These are phyloP conservation scores for Acanthurus lineatus DNA, from an alignment of 2,797 vertebrate species.

Conservation along the genomic window DNA sequence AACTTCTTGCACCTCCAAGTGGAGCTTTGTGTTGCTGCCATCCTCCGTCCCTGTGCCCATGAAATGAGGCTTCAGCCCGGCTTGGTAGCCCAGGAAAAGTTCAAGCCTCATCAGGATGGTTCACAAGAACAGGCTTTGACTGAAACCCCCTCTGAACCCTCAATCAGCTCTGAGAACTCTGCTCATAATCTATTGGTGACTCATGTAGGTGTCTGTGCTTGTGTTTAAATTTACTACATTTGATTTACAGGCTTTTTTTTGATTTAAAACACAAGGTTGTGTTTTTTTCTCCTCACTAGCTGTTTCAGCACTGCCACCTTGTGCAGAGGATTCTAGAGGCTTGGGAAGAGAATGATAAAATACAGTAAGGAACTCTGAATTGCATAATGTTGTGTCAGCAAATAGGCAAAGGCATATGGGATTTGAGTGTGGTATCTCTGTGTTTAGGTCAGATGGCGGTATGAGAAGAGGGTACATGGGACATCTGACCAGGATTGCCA, in stretches of 20 bases:
- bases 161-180: conserved; percentile 58
- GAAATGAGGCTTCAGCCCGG: conserved; percentile 83
- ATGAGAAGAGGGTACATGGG: conserved; percentile 98
- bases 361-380: conserved; percentile 88
- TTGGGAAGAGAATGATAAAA: conserved; percentile 98
- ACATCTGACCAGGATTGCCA: conserved; percentile 97
- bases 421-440: conserved; percentile 12
- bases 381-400: conserved; percentile 5
- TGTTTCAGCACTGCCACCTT: conserved; percentile 96
- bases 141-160: conserved; percentile 51
- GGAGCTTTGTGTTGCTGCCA: conserved; percentile 94
- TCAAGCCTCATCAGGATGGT: conserved; percentile 51
- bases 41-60: conserved; percentile 90
- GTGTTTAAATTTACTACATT: conserved; percentile 1
- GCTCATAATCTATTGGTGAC: conserved; percentile 90
- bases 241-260: background rate
- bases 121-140: conserved; percentile 65
- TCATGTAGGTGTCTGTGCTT: conserved; percentile 86
- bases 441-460: conserved; percentile 91
- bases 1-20: conserved; percentile 99
- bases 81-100: conserved; percentile 77
- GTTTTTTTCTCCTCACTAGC: conserved; percentile 82
- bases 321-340: conserved; percentile 96
- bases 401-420: background rate
- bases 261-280: conserved; percentile 5